Evolutionary conservation across 2,888 invertebrate genomes (phyloP), one percentile per base, ranked within the genome.

Genomic region (Hirtodrosophila duncani): DNA sequence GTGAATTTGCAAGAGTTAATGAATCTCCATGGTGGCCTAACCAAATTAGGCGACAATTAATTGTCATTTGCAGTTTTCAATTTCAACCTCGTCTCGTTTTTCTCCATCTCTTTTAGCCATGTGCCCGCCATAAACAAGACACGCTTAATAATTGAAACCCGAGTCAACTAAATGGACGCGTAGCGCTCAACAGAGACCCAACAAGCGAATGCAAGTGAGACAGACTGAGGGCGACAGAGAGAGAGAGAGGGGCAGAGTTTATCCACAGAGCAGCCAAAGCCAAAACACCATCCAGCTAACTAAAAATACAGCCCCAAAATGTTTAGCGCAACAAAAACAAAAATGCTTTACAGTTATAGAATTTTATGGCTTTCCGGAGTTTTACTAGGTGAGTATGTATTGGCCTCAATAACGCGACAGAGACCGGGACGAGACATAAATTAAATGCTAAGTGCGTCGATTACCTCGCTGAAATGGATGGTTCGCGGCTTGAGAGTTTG

Each of bases 341-440:
- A 82, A 81, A 84, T 84, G 84, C 81, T 84, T 83, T 81, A 84
- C 83, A 84, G 83, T 82, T 84, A 84, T 83, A 84, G 80, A 79
- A 77, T 83, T 81, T 79, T 84, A 84, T 84, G 83, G 80, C 81
- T 84, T 77, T 84, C 83, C 81, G 84, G 83, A 81, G 81, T 84
- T 77, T 80, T 84, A 78, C 81, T 84, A 82, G 84, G 84, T 84
- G 62, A 84, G 84, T 78, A 55, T 20, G 8, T 14, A 9, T 11
- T 75, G 79, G 50, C 79, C 67, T 58, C 72, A 74, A 65, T 70
- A 49, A 18, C 42, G 8, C 26, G 36, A 24, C 39, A 39, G 8
- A 29, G 31, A 29, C 46, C 45, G 20, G 27, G 33, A 34, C 42
- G 20, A 49, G 51, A 43, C 55, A 59, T 56, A 57, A 75, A 71